Evolutionary conservation across 2,888 invertebrate genomes (phyloP).

Genomic region (Polydrusus cervinus): DNA sequence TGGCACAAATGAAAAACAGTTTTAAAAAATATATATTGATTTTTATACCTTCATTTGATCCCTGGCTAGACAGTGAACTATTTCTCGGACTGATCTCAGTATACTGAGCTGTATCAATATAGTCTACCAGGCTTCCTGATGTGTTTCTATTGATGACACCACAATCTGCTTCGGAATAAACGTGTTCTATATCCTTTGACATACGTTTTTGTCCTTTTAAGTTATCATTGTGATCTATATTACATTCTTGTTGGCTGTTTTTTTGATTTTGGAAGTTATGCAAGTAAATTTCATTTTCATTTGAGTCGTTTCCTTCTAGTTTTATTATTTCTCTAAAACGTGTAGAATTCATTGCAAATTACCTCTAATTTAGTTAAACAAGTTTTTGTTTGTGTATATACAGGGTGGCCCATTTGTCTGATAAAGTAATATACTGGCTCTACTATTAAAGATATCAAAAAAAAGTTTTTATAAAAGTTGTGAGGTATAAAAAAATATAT

Average conservation of each 20-base stretch:
- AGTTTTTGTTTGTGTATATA: too few species aligned
- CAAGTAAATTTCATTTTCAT: conserved; percentile 35
- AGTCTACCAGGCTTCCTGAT: conserved; percentile 10
- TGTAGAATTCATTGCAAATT: background rate
- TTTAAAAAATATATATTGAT: too few species aligned
- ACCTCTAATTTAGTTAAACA: too few species aligned
- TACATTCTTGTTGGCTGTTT: conserved; percentile 2
- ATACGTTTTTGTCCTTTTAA: conserved; percentile 1
- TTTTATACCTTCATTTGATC: conserved; percentile 39
- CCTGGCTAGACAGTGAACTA: conserved; percentile 33
- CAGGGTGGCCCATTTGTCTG: too few species aligned
- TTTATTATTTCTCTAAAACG: background rate
- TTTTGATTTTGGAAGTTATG: background rate
- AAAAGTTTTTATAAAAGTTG: too few species aligned
- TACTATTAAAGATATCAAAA: too few species aligned
- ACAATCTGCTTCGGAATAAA: conserved; percentile 29
- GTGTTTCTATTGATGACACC: conserved; percentile 14
- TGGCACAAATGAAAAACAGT: too few species aligned
- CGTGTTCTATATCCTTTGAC: conserved; percentile 27
- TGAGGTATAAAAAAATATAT: too few species aligned
- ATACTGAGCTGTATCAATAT: conserved; percentile 29
- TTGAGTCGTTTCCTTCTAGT: background rate
- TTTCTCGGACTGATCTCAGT: conserved; percentile 8
- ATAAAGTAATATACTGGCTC: too few species aligned
- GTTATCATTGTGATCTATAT: conserved; percentile 46